Base-by-base conservation (phyloP, 2,888 invertebrate species). In the Eupithecia centaureata region DNA sequence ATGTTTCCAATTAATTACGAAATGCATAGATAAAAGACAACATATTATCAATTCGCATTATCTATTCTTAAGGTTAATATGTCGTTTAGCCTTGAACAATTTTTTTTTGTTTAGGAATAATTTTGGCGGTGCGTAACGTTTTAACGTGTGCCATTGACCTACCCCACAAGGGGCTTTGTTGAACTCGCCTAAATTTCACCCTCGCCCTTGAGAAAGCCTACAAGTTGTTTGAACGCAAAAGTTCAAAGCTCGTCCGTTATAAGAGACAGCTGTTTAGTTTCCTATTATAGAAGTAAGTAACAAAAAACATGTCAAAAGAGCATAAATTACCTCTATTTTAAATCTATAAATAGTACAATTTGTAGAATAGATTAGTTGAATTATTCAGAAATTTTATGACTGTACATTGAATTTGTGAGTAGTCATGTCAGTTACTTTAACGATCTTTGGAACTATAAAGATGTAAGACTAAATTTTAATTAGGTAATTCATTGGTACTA, bases 61-160 rank as follows among this genome's bases (percentile, higher is more conserved):
- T 27, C 27, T 52, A 52, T 47, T n/a, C 42, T 42, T 42, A 47
- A 47, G 47, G 27, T 52, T 52, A 52, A 27, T 52, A n/a, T 30
- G 18, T 56, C 27, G 56, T 56, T 28, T 56, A 56, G 56, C 61
- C 52, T 62, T 62, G 35, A 52, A 18, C 10, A n/a, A 27, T 52
- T 27, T n/a, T n/a, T 30, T 7, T 13, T 30, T 56, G 15, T 15
- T 54, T n/a, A 8, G n/a, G n/a, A n/a, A 28, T 25, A 28, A 15
- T 7, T 56, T 57, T 22, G 57, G 57, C 32, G 28, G 38, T 35
- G 56, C 61, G 59, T 54, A 27, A 42, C 32, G 56, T 38, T 22
- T 33, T 56, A 38, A 30, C 65, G 65, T 59, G 35, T 59, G 59
- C 47, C 64, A 63, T 51, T 67, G 62, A 70, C 70, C 67, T 70